A percentile compares a stretch with the other conserved stretches of the same genome.
phyloP scores from a whole-genome alignment of 2,113 vertebrate genomes.

The Trochalopteron elliotii region DNA sequence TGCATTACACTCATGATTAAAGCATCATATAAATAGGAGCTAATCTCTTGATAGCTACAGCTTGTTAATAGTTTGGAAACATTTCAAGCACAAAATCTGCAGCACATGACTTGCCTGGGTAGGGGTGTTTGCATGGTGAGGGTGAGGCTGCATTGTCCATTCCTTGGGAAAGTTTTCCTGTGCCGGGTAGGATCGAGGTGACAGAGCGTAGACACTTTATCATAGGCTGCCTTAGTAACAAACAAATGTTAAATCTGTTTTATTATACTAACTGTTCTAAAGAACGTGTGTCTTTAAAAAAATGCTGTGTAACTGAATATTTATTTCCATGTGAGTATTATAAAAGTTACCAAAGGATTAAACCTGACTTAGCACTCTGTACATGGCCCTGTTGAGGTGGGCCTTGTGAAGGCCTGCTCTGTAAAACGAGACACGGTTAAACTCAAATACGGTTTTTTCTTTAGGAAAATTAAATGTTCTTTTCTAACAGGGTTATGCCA shows the following conservation, averaged over 20 bases:
- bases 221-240: conserved; percentile 79
- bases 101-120: conserved; percentile 61
- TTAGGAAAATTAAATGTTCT: conserved; percentile 67
- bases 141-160: conserved; percentile 40
- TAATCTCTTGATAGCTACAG: conserved; percentile 54
- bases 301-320: conserved; percentile 76
- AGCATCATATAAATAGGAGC: conserved; percentile 63
- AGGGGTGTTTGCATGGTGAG: conserved; percentile 64
- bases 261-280: conserved; percentile 74
- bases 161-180: conserved; percentile 63
- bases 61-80: conserved; percentile 58
- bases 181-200: conserved; percentile 56
- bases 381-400: conserved; percentile 55
- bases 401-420: conserved; percentile 55
- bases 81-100: conserved; percentile 73
- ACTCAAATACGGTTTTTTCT: conserved; percentile 70
- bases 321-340: conserved; percentile 85
- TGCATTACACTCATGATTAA: conserved; percentile 40
- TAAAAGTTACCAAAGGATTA: conserved; percentile 88
- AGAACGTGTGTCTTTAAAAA: conserved; percentile 66
- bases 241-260: conserved; percentile 68
- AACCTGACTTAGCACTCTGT: conserved; percentile 66
- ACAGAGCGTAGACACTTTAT: conserved; percentile 74
- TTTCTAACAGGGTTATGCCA: conserved; percentile 79
- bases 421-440: conserved; percentile 45